Base-by-base conservation (phyloP, 2,888 invertebrate genomes). In the Patella ulyssiponensis region DNA sequence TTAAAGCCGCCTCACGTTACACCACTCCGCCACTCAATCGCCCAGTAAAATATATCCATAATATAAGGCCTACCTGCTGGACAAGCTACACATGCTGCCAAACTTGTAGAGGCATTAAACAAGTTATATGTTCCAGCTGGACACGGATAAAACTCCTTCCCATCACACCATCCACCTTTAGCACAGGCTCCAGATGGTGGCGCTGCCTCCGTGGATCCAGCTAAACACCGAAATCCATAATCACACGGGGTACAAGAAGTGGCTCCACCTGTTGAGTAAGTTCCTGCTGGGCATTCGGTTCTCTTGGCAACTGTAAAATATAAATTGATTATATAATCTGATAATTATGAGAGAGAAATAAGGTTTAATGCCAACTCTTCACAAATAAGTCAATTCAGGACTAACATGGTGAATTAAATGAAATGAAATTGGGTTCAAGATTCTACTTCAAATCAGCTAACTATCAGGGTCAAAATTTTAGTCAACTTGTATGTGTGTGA, bases 81-180 rank as follows among this genome's bases (percentile, higher is more conserved):
- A 78, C 91, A 91, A 0, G 81, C 79, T 0, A 83, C 70, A 80
- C 91, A 91, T 5, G 79, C 85, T 15, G 76, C 77, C 7, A 73
- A 74, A 58, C 78, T 81, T 17, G 78, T 71, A 1, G 90, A 89
- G 23, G 86, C 89, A 74, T 89, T 90, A 51, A 80, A 77, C 0
- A 84, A 83, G 77, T 90, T 90, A 81, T 88, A 91, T 3, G 86
- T 89, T 9, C 91, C 91, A 3, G 88, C 80, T 3, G 84, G 84
- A 81, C 91, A 91, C 0, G 87, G 84, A 53, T 79, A 74, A 79
- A 85, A 87, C 15, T 76, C 72, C 74, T 86, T 85, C 3, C 90
- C 91, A 79, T 91, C 90, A 82, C 91, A 91, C 83, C 85, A 90
- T 3, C 88, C 88, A 9, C 91, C 91, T 44, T 83, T 75, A 23